Evolutionary conservation across 2,888 invertebrate species (phyloP).

Genomic region (Xestobium rufovillosum): DNA sequence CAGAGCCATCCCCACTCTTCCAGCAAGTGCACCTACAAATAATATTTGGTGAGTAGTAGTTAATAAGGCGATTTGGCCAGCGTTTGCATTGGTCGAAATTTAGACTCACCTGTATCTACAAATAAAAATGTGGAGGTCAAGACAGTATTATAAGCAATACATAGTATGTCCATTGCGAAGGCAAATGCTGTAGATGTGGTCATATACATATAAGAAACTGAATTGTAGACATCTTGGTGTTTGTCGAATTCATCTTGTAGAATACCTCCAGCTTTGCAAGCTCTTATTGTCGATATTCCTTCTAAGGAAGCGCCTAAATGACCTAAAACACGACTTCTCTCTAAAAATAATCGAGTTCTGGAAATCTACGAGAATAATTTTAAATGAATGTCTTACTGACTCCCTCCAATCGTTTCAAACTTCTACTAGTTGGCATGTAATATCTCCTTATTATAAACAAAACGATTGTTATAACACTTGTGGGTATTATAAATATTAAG

Average conservation of each 20-base stretch:
- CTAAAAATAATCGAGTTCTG: conserved; percentile 25
- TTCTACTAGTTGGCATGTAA: conserved; percentile 30
- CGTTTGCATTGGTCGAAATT: too few species aligned
- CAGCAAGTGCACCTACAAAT: conserved; percentile 19
- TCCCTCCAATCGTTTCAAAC: conserved; percentile 32
- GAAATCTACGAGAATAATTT: neutral
- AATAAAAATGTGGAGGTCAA: conserved; percentile 27
- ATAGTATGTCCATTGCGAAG: conserved; percentile 61
- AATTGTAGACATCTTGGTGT: conserved; percentile 32
- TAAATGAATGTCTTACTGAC: conserved; percentile 48
- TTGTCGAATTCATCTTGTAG: conserved; percentile 35
- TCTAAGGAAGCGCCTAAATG: conserved; percentile 39
- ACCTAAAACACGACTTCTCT: conserved; percentile 38
- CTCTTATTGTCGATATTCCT: conserved; percentile 38
- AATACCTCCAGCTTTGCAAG: conserved; percentile 42
- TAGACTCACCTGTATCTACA: conserved; percentile 29
- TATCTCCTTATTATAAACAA: conserved; percentile 23
- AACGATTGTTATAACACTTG: conserved; percentile 45
- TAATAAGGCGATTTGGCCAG: too few species aligned
- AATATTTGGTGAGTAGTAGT: too few species aligned
- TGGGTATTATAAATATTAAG: conserved; percentile 57
- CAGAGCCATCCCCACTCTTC: conserved; percentile 20
- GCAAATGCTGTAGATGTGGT: conserved; percentile 63
- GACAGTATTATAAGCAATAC: conserved; percentile 52
- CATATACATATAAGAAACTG: conserved; percentile 45